These are phyloP conservation scores for Drosophila fulvimacula DNA, from an alignment of 2,888 invertebrate genomes.

Conservation along the genomic window DNA sequence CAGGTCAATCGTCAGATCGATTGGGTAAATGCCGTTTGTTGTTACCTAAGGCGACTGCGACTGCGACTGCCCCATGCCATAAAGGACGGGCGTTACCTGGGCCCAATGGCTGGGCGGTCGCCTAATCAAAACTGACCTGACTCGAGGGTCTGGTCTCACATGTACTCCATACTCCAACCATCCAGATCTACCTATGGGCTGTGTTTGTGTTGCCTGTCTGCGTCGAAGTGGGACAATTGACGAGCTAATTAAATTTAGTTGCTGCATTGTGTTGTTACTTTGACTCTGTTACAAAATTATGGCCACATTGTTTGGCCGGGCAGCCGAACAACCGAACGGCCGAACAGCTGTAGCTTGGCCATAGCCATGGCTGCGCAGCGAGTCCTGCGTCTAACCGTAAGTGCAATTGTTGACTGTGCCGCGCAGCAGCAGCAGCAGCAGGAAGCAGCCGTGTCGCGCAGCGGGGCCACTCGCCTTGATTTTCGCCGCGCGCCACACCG, in stretches of 20 bases:
- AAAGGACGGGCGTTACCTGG: slow-evolving; percentile 22
- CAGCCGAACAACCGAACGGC: slow-evolving; percentile 55
- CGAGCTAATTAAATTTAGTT: slow-evolving; percentile 72
- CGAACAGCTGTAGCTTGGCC: slow-evolving; percentile 60
- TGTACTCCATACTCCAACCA: not conserved
- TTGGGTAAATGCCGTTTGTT: not conserved
- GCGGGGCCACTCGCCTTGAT: slow-evolving; percentile 74
- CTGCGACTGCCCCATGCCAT: slow-evolving; percentile 23
- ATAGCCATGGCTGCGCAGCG: not conserved
- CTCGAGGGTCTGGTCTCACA: not conserved
- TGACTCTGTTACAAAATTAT: slow-evolving; percentile 63
- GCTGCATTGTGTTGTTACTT: slow-evolving; percentile 40
- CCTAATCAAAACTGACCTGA: slow-evolving; percentile 41
- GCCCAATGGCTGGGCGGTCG: slow-evolving; percentile 42
- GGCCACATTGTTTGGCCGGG: slow-evolving; percentile 65
- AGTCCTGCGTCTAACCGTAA: slow-evolving; percentile 55
- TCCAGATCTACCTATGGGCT: not conserved
- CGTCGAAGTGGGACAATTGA: slow-evolving; percentile 64
- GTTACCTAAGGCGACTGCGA: slow-evolving; percentile 23
- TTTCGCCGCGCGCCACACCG: slow-evolving; percentile 69
- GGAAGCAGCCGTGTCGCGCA: slow-evolving; percentile 66
- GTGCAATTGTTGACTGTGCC: slow-evolving; percentile 51
- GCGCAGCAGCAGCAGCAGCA: slow-evolving; percentile 47
- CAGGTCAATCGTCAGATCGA: slow-evolving; percentile 26
- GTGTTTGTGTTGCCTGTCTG: not conserved